phyloP scores from a whole-genome alignment of 2,888 invertebrate genomes.

The Tribolium freemani region DNA sequence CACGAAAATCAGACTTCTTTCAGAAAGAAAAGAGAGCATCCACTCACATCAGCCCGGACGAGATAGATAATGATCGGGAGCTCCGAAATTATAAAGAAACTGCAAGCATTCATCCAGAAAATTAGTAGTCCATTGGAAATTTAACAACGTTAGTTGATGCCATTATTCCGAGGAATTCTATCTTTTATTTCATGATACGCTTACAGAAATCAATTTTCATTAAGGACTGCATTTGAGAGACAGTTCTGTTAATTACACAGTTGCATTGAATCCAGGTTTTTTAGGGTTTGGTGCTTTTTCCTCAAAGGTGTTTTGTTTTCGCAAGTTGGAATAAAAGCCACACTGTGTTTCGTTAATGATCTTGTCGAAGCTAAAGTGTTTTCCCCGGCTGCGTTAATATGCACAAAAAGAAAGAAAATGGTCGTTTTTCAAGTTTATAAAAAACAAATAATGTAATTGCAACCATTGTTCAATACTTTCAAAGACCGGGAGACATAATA shows the following conservation, averaged over 20 bases:
- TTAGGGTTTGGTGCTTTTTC: background rate
- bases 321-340: background rate
- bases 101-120: slow-evolving; percentile 29
- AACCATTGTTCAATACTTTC: background rate
- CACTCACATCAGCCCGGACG: slow-evolving; percentile 4
- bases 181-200: slow-evolving; percentile 22
- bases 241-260: background rate
- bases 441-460: slow-evolving; percentile 4
- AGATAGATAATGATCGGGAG: slow-evolving; percentile 23
- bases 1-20: background rate
- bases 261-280: background rate
- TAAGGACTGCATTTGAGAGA: background rate
- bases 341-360: background rate
- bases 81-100: slow-evolving; percentile 14
- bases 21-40: background rate
- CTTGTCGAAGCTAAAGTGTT: background rate
- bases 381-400: background rate
- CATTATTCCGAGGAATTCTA: slow-evolving; percentile 17
- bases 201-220: slow-evolving; percentile 10
- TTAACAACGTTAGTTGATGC: slow-evolving; percentile 25
- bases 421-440: background rate
- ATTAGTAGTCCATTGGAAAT: slow-evolving; percentile 37
- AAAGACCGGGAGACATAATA: slow-evolving; percentile 1
- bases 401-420: background rate
- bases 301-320: background rate